These are phyloP conservation scores for Apodemia zela DNA, from an alignment of 2,888 invertebrate genomes.

Conservation along the genomic window DNA sequence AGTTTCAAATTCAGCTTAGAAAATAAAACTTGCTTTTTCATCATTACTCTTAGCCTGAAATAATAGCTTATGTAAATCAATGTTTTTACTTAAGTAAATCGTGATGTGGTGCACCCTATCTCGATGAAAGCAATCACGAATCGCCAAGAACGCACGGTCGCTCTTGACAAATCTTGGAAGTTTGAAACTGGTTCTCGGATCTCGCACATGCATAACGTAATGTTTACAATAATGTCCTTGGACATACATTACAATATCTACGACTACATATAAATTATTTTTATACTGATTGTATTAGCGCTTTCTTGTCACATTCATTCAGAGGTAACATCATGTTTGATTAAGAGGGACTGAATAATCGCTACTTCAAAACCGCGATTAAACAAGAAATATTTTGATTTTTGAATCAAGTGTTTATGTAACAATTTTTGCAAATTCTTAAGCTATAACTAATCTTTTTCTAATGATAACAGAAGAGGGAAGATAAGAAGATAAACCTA, in stretches of 20 bases:
- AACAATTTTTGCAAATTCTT: too few species aligned
- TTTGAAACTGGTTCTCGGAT: slow-evolving; percentile 7
- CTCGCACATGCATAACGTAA: background rate
- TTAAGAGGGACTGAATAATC: too few species aligned
- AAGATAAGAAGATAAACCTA: too few species aligned
- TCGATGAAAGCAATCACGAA: slow-evolving; percentile 67
- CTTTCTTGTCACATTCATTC: too few species aligned
- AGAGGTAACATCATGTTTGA: too few species aligned
- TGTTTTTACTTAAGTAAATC: background rate
- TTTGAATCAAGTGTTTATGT: too few species aligned
- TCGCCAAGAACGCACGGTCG: slow-evolving; percentile 31
- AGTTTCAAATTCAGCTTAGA: too few species aligned
- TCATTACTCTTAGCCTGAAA: background rate
- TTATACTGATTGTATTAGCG: background rate
- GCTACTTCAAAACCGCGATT: too few species aligned
- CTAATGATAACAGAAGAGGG: too few species aligned
- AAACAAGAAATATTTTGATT: too few species aligned
- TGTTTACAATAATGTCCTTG: slow-evolving; percentile 12
- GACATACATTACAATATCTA: background rate
- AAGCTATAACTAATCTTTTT: too few species aligned
- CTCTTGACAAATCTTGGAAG: slow-evolving; percentile 18
- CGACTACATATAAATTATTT: background rate
- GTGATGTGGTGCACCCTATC: slow-evolving; percentile 55
- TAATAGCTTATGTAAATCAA: background rate
- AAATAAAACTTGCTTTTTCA: too few species aligned